Base-by-base conservation (phyloP, 2,888 invertebrate species). In the Lydus trimaculatus region DNA sequence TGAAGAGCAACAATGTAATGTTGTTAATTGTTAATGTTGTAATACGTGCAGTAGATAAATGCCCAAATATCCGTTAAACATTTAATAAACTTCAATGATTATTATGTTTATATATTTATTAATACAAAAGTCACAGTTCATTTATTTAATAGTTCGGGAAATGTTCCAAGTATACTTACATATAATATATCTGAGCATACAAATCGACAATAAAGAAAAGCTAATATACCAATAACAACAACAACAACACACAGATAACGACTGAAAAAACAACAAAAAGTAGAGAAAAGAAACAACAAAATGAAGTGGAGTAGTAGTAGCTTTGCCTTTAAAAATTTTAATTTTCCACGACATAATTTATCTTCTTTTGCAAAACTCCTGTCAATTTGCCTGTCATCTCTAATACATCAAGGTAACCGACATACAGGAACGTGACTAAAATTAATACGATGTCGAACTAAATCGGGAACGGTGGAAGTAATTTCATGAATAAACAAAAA, bases 371-470 rank as follows among this genome's bases (percentile, higher is more conserved):
- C 80, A 80, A 82, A 82, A 83, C 79, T 80, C 80, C 80, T 84
- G 85, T 85, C 85, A 85, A 85, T 85, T 84, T 79, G 75, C 78
- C 78, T 84, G 84, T 84, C 85, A 83, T 82, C 81, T 83, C 81
- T 82, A 84, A 85, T 85, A 84, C 82, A 84, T 85, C 85, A 85
- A 84, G 84, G 84, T 84, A 79, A 76, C 76, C 78, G 80, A 76
- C 77, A 79, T 75, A 75, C 73, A 77, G 72, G 77, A 78, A 83
- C 84, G 84, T 84, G 84, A 84, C 84, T 83, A 79, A 85, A 85
- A 85, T 84, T 84, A 84, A 84, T 84, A 82, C 80, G 80, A 79
- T 78, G 81, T 81, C 80, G 78, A 79, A 78, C 75, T 73, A 75
- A 74, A 73, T 72, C 75, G 72, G 73, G 71, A 71, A 75, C 71